Percentiles rank a stretch among this genome's conserved stretches.
Conservation (phyloP, 2,113 vertebrate species). For the Tursiops truncatus region DNA sequence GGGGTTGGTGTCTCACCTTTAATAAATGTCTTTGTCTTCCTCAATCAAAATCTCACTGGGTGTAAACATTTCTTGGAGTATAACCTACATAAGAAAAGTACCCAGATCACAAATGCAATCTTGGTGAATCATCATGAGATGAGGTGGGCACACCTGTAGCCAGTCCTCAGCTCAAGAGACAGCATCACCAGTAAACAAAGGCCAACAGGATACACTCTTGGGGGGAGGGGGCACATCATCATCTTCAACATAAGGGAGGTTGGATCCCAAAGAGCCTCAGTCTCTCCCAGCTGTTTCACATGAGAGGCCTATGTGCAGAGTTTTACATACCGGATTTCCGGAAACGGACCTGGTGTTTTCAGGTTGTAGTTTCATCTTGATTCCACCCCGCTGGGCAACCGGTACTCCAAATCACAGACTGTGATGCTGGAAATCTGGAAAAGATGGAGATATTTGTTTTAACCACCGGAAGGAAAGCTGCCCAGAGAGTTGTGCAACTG, state of each 20-base stretch:
- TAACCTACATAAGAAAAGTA: neutral
- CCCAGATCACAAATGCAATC: neutral
- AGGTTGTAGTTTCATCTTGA: neutral
- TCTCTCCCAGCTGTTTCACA: neutral
- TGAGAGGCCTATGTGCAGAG: too few relatives aligned
- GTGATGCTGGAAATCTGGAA: neutral
- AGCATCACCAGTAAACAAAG: too few relatives aligned
- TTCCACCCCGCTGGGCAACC: neutral
- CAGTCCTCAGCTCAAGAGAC: neutral
- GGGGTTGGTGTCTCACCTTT: neutral
- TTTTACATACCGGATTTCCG: neutral
- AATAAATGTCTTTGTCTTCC: neutral
- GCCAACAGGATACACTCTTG: accelerated
- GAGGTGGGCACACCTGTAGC: accelerated
- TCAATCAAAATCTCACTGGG: neutral
- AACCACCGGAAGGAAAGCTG: neutral
- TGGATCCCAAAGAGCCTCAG: accelerated
- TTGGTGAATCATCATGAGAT: neutral
- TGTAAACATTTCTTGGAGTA: neutral
- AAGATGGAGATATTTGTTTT: neutral
- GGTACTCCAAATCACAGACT: neutral
- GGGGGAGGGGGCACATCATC: accelerated
- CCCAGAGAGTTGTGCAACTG: neutral
- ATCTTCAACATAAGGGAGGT: neutral
- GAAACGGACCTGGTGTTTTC: neutral